Conservation (phyloP, 2,113 vertebrate genomes). For the Grallaria varia region DNA sequence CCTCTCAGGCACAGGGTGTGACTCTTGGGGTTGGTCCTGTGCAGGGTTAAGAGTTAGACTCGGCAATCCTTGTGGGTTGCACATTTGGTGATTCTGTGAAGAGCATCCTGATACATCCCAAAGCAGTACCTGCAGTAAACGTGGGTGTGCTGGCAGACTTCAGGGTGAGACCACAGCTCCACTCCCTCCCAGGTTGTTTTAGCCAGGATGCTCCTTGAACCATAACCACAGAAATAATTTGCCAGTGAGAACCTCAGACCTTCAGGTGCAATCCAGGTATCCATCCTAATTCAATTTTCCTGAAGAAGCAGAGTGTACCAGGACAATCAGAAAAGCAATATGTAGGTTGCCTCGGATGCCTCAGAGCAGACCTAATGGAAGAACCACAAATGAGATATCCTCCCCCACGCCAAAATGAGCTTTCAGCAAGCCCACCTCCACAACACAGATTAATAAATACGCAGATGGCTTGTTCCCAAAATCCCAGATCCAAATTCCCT, state of each 20-base stretch:
- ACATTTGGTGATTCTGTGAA: not conserved
- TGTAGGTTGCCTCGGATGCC: not conserved
- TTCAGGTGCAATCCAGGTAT: not conserved
- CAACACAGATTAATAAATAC: not conserved
- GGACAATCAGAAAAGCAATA: constrained; percentile 42
- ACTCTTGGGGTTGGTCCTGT: not conserved
- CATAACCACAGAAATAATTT: not conserved
- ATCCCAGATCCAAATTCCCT: not conserved
- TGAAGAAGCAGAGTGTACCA: not conserved
- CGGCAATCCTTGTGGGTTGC: not conserved
- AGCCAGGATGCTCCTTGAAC: not conserved
- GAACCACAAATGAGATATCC: not conserved
- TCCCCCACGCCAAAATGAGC: not conserved
- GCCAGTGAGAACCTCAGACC: not conserved
- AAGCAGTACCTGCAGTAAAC: rapidly evolving
- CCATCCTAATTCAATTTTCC: not conserved
- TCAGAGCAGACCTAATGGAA: not conserved
- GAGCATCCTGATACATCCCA: rapidly evolving
- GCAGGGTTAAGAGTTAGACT: not conserved
- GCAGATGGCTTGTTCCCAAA: not conserved
- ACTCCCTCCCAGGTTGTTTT: not conserved
- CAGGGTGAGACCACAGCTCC: not conserved
- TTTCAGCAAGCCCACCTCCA: not conserved
- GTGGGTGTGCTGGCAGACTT: rapidly evolving
- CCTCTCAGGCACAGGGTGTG: not conserved